phyloP scores from a whole-genome alignment of 2,113 vertebrate species.

The Epinephelus lanceolatus region DNA sequence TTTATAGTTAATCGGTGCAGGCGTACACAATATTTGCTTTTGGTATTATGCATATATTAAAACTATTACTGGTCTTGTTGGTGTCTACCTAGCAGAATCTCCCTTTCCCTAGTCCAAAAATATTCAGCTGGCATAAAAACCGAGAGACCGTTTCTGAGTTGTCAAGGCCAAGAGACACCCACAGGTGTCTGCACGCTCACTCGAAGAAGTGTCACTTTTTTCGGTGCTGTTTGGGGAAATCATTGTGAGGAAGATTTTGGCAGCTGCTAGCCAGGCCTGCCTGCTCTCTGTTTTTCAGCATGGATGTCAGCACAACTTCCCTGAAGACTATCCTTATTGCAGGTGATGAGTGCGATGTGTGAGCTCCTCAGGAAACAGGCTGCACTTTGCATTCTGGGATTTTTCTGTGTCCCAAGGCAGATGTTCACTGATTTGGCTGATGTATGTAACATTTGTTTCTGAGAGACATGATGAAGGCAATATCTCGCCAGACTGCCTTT shows the following conservation, averaged over 20 bases:
- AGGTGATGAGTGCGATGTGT: slow-evolving; percentile 34
- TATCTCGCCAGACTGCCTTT: slow-evolving; percentile 32
- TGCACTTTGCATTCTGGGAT: slow-evolving; percentile 34
- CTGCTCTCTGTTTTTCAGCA: slow-evolving; percentile 28
- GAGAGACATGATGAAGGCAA: slow-evolving; percentile 4
- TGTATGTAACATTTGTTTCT: slow-evolving; percentile 28
- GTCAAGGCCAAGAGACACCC: slow-evolving; percentile 62
- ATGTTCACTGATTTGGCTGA: slow-evolving; percentile 42
- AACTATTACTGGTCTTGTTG: slow-evolving; percentile 13
- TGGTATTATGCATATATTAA: neutral
- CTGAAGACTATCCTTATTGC: slow-evolving; percentile 21
- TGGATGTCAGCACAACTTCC: slow-evolving; percentile 34
- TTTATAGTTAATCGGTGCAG: neutral
- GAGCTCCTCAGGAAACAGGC: slow-evolving; percentile 30
- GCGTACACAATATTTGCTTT: neutral
- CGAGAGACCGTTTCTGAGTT: slow-evolving; percentile 45
- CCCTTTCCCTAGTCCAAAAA: slow-evolving; percentile 42
- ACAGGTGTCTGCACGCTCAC: slow-evolving; percentile 57
- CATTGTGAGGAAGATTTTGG: slow-evolving; percentile 24
- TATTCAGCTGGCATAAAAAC: slow-evolving; percentile 47
- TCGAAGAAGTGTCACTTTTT: slow-evolving; percentile 58
- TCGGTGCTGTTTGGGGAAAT: slow-evolving; percentile 37
- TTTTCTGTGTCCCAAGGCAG: slow-evolving; percentile 38
- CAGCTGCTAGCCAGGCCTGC: neutral
- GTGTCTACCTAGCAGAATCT: slow-evolving; percentile 25